Percentiles rank a stretch among this genome's conserved stretches.
Conservation (phyloP, 2,888 invertebrate species). For the Chaetogeoica ovagalla region DNA sequence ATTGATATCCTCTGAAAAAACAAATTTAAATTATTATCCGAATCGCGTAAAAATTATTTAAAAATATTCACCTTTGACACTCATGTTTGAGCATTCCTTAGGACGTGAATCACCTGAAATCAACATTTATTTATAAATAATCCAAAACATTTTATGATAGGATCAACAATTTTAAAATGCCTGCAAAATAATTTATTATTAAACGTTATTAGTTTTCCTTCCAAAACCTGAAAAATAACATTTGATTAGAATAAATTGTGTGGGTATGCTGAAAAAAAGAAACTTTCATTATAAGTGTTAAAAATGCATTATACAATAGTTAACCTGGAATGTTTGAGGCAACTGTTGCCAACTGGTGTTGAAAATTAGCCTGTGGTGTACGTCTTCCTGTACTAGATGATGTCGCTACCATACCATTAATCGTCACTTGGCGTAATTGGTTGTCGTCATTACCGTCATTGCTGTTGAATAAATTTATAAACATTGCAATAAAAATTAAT, state of each 20-base stretch:
- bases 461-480: conserved; percentile 30
- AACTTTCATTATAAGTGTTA: conserved; percentile 25
- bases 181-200: conserved; percentile 30
- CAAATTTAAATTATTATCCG: neutral
- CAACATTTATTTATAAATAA: conserved; percentile 1
- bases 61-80: conserved; percentile 32
- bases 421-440: conserved; percentile 48
- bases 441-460: conserved; percentile 47
- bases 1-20: conserved; percentile 33
- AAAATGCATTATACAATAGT: conserved; percentile 21
- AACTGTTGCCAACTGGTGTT: conserved; percentile 44
- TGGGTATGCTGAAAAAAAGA: conserved; percentile 41
- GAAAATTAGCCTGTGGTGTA: conserved; percentile 49
- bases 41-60: neutral
- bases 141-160: neutral
- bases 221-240: conserved; percentile 30
- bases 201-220: conserved; percentile 16
- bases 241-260: conserved; percentile 13
- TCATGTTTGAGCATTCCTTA: conserved; percentile 39
- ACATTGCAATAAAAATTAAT: conserved; percentile 48
- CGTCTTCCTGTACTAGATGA: conserved; percentile 39
- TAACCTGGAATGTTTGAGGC: conserved; percentile 51
- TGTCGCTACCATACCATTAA: conserved; percentile 48
- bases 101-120: conserved; percentile 41
- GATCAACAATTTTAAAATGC: neutral